phyloP scores from a whole-genome alignment of 2,113 vertebrate species.

The Muscicapa adusta region DNA sequence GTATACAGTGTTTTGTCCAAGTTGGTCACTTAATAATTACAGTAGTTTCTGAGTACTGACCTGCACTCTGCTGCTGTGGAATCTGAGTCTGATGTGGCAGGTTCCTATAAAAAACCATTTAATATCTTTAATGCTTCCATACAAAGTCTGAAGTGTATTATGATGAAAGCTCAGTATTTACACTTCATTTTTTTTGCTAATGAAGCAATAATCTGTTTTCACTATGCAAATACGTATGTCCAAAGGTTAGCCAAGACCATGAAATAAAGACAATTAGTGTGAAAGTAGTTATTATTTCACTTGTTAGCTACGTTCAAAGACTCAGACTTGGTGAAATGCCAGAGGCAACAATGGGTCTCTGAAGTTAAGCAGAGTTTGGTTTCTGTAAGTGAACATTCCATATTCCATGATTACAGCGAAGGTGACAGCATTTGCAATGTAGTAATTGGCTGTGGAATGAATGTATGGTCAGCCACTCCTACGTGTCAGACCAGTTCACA shows the following conservation, averaged over 20 bases:
- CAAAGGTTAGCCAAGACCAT: background rate
- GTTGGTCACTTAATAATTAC: background rate
- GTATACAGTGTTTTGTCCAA: background rate
- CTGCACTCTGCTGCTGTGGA: constrained; percentile 92
- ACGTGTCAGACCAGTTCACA: background rate
- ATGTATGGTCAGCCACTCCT: background rate
- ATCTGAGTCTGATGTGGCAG: constrained; percentile 96
- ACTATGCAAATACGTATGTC: background rate
- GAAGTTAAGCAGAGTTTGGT: background rate
- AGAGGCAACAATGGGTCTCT: background rate
- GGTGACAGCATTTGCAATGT: background rate
- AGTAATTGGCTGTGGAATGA: background rate
- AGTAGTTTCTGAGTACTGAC: constrained; percentile 72
- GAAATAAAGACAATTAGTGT: background rate
- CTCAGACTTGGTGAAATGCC: background rate
- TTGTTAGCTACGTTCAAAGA: background rate
- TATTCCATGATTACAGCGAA: background rate
- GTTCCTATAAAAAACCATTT: constrained; percentile 82
- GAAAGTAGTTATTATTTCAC: background rate
- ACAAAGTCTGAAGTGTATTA: background rate
- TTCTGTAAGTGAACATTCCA: background rate
- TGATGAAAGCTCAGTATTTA: background rate
- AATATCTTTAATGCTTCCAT: background rate
- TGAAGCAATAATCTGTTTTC: background rate
- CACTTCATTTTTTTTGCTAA: background rate